A percentile compares a stretch with the other conserved stretches of the same genome.
These are phyloP conservation scores for Poecilia gillii DNA, from an alignment of 2,797 vertebrate species.

Conservation along the genomic window DNA sequence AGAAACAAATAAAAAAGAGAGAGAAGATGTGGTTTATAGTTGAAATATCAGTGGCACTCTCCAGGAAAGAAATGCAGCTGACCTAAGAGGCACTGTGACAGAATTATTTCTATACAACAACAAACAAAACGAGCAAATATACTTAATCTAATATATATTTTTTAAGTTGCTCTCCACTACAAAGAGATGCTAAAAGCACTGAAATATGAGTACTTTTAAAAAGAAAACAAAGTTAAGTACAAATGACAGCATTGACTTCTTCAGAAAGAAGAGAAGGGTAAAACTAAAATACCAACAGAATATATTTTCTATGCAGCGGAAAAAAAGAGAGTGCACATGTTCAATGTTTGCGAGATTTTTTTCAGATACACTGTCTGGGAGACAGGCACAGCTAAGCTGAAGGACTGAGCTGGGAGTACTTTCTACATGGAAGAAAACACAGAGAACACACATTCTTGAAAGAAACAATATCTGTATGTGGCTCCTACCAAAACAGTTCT, in stretches of 20 bases:
- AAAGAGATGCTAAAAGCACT: background rate
- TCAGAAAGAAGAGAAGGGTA: background rate
- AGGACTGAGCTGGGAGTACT: background rate
- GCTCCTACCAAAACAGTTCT: background rate
- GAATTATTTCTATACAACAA: background rate
- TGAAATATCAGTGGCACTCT: background rate
- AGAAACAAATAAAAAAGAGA: background rate
- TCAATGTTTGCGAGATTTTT: background rate
- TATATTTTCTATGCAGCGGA: background rate
- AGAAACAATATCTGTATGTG: background rate
- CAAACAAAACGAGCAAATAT: background rate
- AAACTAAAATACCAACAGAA: background rate
- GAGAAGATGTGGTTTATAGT: background rate
- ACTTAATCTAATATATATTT: background rate
- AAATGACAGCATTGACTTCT: background rate
- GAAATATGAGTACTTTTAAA: background rate
- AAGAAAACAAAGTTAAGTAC: background rate
- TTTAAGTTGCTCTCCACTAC: background rate
- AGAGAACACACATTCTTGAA: background rate
- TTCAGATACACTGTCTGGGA: background rate
- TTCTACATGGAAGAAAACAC: background rate
- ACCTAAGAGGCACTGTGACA: background rate
- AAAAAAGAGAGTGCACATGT: background rate
- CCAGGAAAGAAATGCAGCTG: background rate
- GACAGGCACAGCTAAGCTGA: background rate